These are phyloP conservation scores for Bradypodion pumilum DNA, from an alignment of 2,797 vertebrate genomes.

Conservation along the genomic window DNA sequence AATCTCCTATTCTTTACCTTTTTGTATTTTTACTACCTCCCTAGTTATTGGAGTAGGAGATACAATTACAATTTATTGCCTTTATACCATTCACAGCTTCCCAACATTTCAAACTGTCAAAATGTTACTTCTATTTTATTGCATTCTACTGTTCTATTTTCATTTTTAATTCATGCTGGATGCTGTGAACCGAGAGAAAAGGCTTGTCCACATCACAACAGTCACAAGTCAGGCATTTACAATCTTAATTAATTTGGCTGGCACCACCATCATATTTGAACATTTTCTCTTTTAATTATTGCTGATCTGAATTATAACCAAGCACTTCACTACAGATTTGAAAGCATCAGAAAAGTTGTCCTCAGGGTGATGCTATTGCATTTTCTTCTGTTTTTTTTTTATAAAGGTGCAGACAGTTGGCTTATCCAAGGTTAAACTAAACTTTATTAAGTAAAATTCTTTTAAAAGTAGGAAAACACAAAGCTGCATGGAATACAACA, in stretches of 20 bases:
- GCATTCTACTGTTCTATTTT: background rate
- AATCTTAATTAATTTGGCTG: background rate
- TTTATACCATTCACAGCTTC: background rate
- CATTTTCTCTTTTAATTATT: background rate
- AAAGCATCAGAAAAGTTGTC: background rate
- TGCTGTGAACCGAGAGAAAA: background rate
- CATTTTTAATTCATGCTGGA: background rate
- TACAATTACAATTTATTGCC: background rate
- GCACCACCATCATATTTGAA: background rate
- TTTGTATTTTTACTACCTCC: background rate
- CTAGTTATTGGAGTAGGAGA: background rate
- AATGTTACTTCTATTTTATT: background rate
- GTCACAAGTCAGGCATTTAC: background rate
- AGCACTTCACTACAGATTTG: background rate
- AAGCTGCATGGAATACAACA: background rate
- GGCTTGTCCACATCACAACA: background rate
- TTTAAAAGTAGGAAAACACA: too few relatives aligned
- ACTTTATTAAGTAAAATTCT: too few relatives aligned
- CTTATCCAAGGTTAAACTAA: too few relatives aligned
- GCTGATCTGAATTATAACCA: background rate
- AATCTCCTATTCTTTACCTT: background rate
- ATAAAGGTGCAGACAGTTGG: background rate
- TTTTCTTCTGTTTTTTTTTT: background rate
- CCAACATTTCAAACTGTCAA: background rate
- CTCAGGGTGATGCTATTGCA: background rate